Conservation (phyloP, 2,113 vertebrate species). For the Halcyon malimbica region DNA sequence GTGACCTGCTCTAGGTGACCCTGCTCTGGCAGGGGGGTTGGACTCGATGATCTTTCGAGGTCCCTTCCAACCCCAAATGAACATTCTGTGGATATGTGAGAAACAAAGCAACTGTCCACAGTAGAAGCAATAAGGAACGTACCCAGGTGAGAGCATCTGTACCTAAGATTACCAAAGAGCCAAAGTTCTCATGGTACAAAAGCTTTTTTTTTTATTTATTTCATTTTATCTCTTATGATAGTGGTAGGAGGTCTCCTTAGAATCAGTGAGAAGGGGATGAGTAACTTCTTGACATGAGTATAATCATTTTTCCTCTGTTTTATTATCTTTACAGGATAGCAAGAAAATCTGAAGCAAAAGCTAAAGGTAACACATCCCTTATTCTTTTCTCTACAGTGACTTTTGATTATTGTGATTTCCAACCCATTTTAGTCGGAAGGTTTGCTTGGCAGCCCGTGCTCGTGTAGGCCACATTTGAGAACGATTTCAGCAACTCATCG, state of each 20-base stretch:
- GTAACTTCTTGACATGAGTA: neutral
- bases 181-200: neutral
- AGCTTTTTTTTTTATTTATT: neutral
- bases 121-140: neutral
- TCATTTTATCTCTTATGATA: neutral
- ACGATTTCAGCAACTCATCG: neutral
- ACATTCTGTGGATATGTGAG: neutral
- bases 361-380: constrained; percentile 66
- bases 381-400: neutral
- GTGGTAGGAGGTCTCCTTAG: neutral
- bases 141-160: neutral
- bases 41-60: too few relatives aligned
- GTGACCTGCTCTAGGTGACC: too few relatives aligned
- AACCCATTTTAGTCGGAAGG: neutral
- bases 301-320: neutral
- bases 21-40: too few relatives aligned
- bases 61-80: too few relatives aligned
- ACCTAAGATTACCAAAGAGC: neutral
- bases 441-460: neutral
- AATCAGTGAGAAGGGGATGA: neutral
- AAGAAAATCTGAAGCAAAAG: constrained; percentile 35
- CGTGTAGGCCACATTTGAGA: neutral
- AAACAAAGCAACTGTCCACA: neutral
- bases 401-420: neutral
- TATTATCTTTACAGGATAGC: constrained; percentile 51